These are phyloP conservation scores for Lepeophtheirus salmonis DNA, from an alignment of 1,140 invertebrate genomes.

Conservation along the genomic window DNA sequence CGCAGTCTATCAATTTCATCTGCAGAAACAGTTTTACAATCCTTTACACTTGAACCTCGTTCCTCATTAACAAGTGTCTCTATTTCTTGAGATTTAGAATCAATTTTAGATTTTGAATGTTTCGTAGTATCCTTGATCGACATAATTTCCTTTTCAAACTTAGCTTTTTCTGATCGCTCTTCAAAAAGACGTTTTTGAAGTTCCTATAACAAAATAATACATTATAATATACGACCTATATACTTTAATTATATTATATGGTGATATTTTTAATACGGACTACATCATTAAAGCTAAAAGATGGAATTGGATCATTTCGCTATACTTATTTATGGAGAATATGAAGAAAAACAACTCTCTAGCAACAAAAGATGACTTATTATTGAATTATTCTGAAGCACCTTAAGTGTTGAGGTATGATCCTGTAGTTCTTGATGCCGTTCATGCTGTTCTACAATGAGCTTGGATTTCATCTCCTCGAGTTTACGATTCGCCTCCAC, in stretches of 20 bases:
- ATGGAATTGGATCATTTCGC: too few species aligned
- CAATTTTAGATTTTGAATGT: background rate
- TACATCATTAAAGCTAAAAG: too few species aligned
- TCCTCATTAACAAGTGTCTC: background rate
- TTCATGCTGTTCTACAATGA: constrained; percentile 8
- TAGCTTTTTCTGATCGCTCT: background rate
- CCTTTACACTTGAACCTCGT: background rate
- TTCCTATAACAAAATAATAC: constrained; percentile 1
- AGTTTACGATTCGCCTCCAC: background rate
- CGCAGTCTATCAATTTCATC: background rate
- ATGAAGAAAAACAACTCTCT: too few species aligned
- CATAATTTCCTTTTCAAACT: background rate
- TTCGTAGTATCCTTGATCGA: background rate
- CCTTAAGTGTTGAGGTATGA: background rate
- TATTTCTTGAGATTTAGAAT: background rate
- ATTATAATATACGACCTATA: background rate
- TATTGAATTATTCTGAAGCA: too few species aligned
- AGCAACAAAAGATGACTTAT: too few species aligned
- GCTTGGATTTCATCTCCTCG: constrained; percentile 12
- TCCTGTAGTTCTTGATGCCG: background rate
- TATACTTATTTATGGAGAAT: too few species aligned
- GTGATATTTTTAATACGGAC: too few species aligned
- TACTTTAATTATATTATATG: too few species aligned
- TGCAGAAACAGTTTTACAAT: background rate
- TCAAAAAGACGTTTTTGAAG: constrained; percentile 9